phyloP scores from a whole-genome alignment of 2,113 vertebrate species.

The Chionodraco myersi region DNA sequence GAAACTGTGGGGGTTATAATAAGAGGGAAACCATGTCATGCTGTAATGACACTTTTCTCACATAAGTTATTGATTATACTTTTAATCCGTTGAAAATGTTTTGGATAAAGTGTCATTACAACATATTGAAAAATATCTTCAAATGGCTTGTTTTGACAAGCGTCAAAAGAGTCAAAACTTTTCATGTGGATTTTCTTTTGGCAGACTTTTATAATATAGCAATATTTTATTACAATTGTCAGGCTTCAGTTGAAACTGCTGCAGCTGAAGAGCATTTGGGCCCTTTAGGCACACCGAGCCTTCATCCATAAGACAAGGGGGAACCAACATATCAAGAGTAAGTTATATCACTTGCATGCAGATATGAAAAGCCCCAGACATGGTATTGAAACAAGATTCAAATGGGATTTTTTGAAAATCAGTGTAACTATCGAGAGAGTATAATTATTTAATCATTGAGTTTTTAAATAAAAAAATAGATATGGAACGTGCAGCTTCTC shows the following conservation, averaged over 20 bases:
- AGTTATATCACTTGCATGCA: conserved; percentile 8
- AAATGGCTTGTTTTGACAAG: too few relatives aligned
- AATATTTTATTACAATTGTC: neutral
- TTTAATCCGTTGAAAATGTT: neutral
- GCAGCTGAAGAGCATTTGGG: neutral
- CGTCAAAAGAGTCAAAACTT: neutral
- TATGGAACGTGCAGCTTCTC: too few relatives aligned
- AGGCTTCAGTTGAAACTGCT: neutral
- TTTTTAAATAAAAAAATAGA: neutral
- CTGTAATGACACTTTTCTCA: neutral
- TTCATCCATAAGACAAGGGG: neutral
- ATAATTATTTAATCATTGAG: neutral
- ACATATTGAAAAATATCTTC: neutral
- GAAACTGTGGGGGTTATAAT: neutral
- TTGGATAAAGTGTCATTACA: neutral
- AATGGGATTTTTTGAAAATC: neutral
- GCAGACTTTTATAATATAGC: neutral
- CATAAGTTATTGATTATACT: neutral
- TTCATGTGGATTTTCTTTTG: neutral
- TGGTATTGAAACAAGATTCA: neutral
- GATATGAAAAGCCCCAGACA: neutral
- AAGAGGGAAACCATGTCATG: neutral
- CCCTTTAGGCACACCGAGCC: neutral
- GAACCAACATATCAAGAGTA: neutral
- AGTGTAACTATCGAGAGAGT: neutral